Evolutionary conservation across 2,888 invertebrate species (phyloP).

Genomic region (Anodontia alba): DNA sequence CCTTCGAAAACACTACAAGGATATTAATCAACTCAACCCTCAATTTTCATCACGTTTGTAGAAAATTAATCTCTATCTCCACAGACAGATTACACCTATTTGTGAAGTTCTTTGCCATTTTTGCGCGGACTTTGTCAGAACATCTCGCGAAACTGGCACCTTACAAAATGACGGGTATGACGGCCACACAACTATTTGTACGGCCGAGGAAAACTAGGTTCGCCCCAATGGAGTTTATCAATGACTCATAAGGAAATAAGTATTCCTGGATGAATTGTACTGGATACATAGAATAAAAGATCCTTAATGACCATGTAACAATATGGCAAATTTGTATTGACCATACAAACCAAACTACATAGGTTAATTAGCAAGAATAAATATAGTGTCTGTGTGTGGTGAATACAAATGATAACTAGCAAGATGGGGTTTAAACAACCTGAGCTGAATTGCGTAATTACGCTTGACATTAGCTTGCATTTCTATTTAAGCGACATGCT

Average conservation of each 20-base stretch:
- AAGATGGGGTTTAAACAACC: too few relatives aligned
- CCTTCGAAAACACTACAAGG: neutral
- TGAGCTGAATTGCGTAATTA: too few relatives aligned
- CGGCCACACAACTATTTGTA: neutral
- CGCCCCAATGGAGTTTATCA: neutral
- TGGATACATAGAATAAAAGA: neutral
- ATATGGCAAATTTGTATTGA: constrained; percentile 11
- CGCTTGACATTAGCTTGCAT: too few relatives aligned
- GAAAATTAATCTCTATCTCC: constrained; percentile 5
- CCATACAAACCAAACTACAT: neutral
- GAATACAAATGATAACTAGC: too few relatives aligned
- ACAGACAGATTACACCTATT: neutral
- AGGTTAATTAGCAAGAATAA: too few relatives aligned
- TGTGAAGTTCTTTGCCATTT: neutral
- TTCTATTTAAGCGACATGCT: too few relatives aligned
- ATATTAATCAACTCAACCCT: neutral
- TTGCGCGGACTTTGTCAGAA: neutral
- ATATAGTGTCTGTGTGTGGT: too few relatives aligned
- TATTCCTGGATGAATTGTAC: neutral
- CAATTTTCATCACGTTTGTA: neutral
- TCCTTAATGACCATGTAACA: neutral
- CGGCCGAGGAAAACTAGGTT: neutral
- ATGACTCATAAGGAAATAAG: neutral
- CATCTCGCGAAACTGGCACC: constrained; percentile 1
- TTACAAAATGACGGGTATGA: neutral